Conservation (phyloP, 2,797 vertebrate species). For the Microcaecilia unicolor region DNA sequence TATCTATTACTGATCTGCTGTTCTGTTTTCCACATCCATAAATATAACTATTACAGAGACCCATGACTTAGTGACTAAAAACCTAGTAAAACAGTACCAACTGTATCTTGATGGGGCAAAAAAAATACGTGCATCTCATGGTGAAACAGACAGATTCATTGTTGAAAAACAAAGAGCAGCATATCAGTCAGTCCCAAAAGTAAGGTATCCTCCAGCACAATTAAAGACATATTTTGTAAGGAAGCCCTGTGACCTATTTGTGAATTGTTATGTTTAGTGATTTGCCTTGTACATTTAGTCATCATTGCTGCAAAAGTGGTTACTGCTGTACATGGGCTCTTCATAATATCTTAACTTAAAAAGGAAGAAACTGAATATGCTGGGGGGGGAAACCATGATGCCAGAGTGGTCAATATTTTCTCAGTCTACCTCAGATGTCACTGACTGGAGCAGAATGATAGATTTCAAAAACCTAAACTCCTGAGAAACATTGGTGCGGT, state of each 20-base stretch:
- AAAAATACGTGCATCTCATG: too few relatives aligned
- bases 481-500: slow-evolving; percentile 7
- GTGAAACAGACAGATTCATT: not conserved
- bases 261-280: too few relatives aligned
- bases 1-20: too few relatives aligned
- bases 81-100: too few relatives aligned
- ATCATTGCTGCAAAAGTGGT: slow-evolving; percentile 5
- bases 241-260: not conserved
- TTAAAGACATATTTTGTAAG: not conserved
- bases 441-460: slow-evolving; percentile 7
- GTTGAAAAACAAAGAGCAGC: slow-evolving; percentile 8
- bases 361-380: slow-evolving; percentile 2
- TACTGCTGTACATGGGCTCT: slow-evolving; percentile 1
- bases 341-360: slow-evolving; percentile 7
- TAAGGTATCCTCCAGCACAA: not conserved
- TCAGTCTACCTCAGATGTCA: slow-evolving; percentile 12
- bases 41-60: too few relatives aligned
- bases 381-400: not conserved
- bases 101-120: too few relatives aligned
- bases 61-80: too few relatives aligned
- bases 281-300: too few relatives aligned
- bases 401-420: slow-evolving; percentile 6
- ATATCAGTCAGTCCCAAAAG: not conserved
- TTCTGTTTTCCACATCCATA: too few relatives aligned
- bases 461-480: slow-evolving; percentile 6